These are phyloP conservation scores for Erythrolamprus reginae DNA, from an alignment of 2,113 vertebrate species.

Conservation along the genomic window DNA sequence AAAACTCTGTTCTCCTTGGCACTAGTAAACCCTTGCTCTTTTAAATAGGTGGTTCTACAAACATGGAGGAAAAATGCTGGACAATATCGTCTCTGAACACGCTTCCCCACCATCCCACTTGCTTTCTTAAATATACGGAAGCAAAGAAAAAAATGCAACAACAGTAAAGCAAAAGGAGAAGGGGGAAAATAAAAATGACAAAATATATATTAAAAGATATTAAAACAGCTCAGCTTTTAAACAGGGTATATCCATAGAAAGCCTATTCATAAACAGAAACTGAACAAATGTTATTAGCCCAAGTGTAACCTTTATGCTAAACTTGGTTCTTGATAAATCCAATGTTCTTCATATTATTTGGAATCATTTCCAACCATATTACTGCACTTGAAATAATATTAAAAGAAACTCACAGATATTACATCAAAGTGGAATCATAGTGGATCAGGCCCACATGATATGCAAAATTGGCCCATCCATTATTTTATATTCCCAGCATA, in stretches of 20 bases:
- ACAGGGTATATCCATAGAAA: not conserved
- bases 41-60: not conserved
- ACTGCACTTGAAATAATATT: not conserved
- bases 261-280: not conserved
- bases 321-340: not conserved
- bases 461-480: not conserved
- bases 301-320: not conserved
- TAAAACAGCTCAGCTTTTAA: not conserved
- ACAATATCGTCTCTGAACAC: not conserved
- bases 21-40: no score
- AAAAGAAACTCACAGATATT: not conserved
- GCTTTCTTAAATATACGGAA: not conserved
- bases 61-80: not conserved
- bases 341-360: not conserved
- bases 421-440: not conserved
- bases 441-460: not conserved
- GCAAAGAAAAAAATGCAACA: not conserved
- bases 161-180: not conserved
- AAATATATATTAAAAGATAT: not conserved
- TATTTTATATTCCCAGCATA: not conserved
- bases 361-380: not conserved
- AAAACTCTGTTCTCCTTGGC: not conserved
- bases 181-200: not conserved
- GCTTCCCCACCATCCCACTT: rapidly evolving
- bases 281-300: not conserved